A percentile compares a stretch with the other conserved stretches of the same genome.
phyloP scores from a whole-genome alignment of 2,113 vertebrate species.

The Psophia crepitans region DNA sequence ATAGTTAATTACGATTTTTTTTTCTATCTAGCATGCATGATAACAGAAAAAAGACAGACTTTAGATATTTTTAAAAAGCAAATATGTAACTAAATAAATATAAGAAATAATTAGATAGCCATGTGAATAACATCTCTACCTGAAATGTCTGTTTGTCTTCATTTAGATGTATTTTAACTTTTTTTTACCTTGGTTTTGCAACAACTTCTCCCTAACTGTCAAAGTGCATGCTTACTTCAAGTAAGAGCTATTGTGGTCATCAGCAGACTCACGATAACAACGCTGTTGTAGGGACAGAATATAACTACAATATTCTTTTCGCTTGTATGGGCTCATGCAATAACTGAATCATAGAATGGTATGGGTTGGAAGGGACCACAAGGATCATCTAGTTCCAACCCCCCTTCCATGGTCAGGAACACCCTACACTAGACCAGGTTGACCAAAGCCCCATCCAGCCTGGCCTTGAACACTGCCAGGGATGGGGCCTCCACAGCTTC shows the following conservation, averaged over 20 bases:
- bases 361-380: no score
- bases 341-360: no score
- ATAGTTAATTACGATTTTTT: not conserved
- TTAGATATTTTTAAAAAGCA: not conserved
- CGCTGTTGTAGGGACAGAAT: not conserved
- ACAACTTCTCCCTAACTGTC: not conserved
- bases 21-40: not conserved
- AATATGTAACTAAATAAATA: not conserved
- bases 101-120: not conserved
- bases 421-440: no score
- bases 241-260: not conserved
- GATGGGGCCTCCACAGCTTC: no score
- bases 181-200: not conserved
- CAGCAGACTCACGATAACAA: not conserved
- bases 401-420: no score
- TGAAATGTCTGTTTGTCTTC: not conserved
- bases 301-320: not conserved
- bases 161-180: not conserved
- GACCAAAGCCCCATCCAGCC: no score
- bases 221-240: not conserved
- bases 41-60: not conserved
- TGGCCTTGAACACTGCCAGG: no score
- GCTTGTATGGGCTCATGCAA: not conserved
- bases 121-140: not conserved
- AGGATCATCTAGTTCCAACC: no score